Evolutionary conservation across 2,888 invertebrate genomes (phyloP), one percentile per base, ranked within the genome.

Genomic region (Flabesymbios commensalis): DNA sequence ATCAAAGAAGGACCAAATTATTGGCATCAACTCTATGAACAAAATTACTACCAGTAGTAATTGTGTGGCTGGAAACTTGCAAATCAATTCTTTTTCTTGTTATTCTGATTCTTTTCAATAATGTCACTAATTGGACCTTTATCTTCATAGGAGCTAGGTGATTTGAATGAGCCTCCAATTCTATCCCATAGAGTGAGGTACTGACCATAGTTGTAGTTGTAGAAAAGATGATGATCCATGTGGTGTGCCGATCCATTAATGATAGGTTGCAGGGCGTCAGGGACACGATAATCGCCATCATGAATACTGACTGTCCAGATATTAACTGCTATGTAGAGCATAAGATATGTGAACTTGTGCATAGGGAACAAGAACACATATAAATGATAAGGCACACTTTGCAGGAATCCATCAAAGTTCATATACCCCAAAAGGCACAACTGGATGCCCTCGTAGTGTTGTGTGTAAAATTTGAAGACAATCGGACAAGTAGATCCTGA

Each of bases 301-400:
- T 85, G 85, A 53, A 85, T 85, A 14, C 83, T 83, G n/a, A 85
- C 83, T 0, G 84, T 83, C 85, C 85, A 85, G 60, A 85, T 65
- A 67, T 85, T 85, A 57, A 85, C 84, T 62, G 81, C 76, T 3
- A 84, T 63, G 66, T 84, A 85, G 63, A 85, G 75, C 14, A 69
- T 69, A 14, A 85, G 73, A 68, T 83, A 85, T 1, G 78, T 75
- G 47, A 77, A 71, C 72, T 85, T 85, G 73, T 85, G 83, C 62
- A 85, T 73, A 0, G 85, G 85, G 68, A 85, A 84, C 4, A 84
- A 60, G 65, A 84, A 85, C 0, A 80, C 78, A 68, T 83, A 85
- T 24, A 85, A 71, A 66, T 85, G 84, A 67, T 85, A 85, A 0
- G 85, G 84, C 17, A 75, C 59, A 52, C 82, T 81, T 75, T 85